A percentile compares a stretch with the other conserved stretches of the same genome.
These are phyloP conservation scores for Stomatorhinus walkeri DNA, from an alignment of 2,797 vertebrate species.

Conservation along the genomic window DNA sequence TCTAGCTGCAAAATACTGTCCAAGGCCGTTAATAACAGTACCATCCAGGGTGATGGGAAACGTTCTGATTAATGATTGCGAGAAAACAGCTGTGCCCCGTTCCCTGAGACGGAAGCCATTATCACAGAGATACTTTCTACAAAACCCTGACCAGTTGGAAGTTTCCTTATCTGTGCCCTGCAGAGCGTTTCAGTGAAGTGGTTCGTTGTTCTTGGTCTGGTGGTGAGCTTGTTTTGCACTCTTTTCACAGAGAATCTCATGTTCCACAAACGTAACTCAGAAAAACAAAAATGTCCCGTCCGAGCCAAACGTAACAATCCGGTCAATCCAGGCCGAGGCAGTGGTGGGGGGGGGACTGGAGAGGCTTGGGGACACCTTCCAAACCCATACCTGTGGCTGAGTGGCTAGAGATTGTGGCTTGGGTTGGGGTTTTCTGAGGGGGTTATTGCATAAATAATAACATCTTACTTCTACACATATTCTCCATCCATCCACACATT, in stretches of 20 bases:
- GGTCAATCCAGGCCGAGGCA: neutral
- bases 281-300: neutral
- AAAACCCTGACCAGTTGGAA: slow-evolving; percentile 46
- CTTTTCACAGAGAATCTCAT: too few species aligned
- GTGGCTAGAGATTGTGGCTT: neutral
- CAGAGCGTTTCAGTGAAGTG: slow-evolving; percentile 31
- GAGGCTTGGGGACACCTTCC: neutral
- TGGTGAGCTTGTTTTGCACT: neutral
- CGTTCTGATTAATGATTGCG: slow-evolving; percentile 31
- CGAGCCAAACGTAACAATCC: neutral
- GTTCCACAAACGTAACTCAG: neutral
- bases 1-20: neutral
- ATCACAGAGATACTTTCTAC: slow-evolving; percentile 41
- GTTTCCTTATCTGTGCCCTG: slow-evolving; percentile 47
- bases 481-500: neutral
- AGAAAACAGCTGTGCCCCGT: slow-evolving; percentile 29
- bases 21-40: neutral
- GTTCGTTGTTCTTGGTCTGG: neutral
- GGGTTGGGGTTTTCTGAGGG: neutral
- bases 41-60: neutral
- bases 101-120: slow-evolving; percentile 39
- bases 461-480: neutral
- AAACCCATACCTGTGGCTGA: neutral
- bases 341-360: neutral
- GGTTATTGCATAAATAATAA: neutral